Conservation (phyloP, 2,888 invertebrate species). For the Yponomeuta cagnagella region DNA sequence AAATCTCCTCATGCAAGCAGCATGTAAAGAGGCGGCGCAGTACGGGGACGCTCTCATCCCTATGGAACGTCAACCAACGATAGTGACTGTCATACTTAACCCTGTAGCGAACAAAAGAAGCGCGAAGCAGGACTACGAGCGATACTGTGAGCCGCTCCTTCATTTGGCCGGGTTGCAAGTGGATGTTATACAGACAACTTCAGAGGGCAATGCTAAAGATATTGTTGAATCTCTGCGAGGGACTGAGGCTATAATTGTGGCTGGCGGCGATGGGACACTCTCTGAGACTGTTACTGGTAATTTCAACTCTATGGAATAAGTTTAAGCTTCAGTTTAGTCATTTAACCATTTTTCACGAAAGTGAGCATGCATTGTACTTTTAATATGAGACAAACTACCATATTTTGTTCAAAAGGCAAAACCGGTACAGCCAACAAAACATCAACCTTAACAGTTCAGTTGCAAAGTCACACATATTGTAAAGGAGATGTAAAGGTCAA, state of each 20-base stretch:
- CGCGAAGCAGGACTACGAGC: constrained; percentile 83
- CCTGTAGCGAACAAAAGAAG: constrained; percentile 91
- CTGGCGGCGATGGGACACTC: constrained; percentile 96
- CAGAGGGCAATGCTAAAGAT: constrained; percentile 91
- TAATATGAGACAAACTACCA: no score
- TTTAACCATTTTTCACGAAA: not conserved
- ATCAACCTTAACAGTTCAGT: no score
- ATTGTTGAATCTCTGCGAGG: constrained; percentile 84
- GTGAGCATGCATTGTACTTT: not conserved
- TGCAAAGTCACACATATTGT: no score
- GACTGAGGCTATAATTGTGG: constrained; percentile 91
- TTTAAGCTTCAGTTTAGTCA: not conserved
- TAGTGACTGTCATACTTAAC: constrained; percentile 91
- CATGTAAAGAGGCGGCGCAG: constrained; percentile 84
- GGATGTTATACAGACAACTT: constrained; percentile 86
- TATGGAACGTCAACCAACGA: constrained; percentile 78
- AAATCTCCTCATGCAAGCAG: constrained; percentile 83
- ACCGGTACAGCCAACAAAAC: no score
- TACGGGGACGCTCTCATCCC: constrained; percentile 81
- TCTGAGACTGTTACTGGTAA: constrained; percentile 87
- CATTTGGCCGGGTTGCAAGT: constrained; percentile 89
- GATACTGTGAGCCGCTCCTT: constrained; percentile 94
- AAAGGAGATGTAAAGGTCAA: not conserved
- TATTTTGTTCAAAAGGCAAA: no score
- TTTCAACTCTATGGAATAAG: not conserved